Conservation (phyloP, 2,888 invertebrate genomes). For the Schizaphis graminum region DNA sequence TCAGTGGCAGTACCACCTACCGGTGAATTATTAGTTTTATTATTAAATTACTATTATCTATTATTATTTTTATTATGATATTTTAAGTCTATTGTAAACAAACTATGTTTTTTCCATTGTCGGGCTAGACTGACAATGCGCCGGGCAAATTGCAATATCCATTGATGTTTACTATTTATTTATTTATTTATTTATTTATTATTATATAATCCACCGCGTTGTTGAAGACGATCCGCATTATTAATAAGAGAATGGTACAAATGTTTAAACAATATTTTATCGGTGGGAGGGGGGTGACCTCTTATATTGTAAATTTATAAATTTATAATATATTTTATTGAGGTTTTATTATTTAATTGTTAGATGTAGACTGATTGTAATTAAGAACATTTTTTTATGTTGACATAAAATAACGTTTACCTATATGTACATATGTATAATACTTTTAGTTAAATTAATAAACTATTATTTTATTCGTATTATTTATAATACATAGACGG, state of each 20-base stretch:
- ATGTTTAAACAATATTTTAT: not conserved
- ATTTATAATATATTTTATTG: not conserved
- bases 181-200: slow-evolving; percentile 23
- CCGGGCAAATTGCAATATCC: slow-evolving; percentile 62
- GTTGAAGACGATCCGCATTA: not conserved
- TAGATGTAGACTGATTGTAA: slow-evolving; percentile 42
- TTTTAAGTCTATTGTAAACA: slow-evolving; percentile 15
- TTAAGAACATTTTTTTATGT: not conserved
- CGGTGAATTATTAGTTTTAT: slow-evolving; percentile 1
- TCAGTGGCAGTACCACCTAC: not conserved
- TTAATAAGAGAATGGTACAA: slow-evolving; percentile 33
- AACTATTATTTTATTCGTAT: not conserved
- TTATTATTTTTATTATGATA: slow-evolving; percentile 6
- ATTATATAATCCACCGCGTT: not conserved
- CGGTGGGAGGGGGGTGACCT: not conserved
- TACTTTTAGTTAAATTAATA: not conserved
- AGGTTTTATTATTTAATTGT: not conserved
- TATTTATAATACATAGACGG: not conserved
- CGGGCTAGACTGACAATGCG: not conserved
- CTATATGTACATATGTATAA: not conserved
- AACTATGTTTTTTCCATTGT: slow-evolving; percentile 27
- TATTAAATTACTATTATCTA: not conserved
- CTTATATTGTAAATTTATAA: not conserved
- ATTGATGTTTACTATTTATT: not conserved
- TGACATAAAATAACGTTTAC: not conserved